Percentiles rank a stretch among this genome's conserved stretches.
These are phyloP conservation scores for Listronotus bonariensis DNA, from an alignment of 1,140 invertebrate genomes.

Conservation along the genomic window DNA sequence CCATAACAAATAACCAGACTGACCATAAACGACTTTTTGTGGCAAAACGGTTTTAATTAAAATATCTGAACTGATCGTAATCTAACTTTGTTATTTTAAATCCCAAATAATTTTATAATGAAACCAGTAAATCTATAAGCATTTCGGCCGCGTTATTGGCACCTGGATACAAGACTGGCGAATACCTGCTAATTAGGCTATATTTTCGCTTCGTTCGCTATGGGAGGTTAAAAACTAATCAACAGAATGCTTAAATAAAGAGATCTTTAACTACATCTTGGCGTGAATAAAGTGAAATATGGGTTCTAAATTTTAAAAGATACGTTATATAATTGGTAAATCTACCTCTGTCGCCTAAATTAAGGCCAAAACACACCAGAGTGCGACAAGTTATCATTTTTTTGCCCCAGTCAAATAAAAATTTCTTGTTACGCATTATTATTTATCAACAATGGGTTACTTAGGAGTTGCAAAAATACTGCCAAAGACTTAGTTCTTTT, in stretches of 20 bases:
- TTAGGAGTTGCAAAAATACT: no score
- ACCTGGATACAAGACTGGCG: slow-evolving; percentile 29
- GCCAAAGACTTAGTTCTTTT: no score
- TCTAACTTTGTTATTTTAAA: slow-evolving; percentile 42
- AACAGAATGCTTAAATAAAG: slow-evolving; percentile 20
- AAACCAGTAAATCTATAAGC: slow-evolving; percentile 41
- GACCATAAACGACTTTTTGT: slow-evolving; percentile 30
- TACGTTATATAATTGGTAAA: no score
- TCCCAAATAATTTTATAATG: slow-evolving; percentile 43
- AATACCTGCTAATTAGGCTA: slow-evolving; percentile 43
- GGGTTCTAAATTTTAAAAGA: neutral
- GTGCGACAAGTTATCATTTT: no score
- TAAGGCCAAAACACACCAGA: no score
- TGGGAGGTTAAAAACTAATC: slow-evolving; percentile 34
- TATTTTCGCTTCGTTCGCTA: slow-evolving; percentile 33
- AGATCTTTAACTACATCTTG: slow-evolving; percentile 27
- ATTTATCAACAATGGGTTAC: no score
- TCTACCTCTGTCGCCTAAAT: no score
- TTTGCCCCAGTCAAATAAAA: no score
- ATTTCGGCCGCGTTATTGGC: slow-evolving; percentile 29
- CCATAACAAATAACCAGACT: slow-evolving; percentile 20
- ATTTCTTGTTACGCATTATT: no score
- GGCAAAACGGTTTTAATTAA: slow-evolving; percentile 48
- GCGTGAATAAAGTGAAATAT: slow-evolving; percentile 23
- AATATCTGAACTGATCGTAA: slow-evolving; percentile 46